Evolutionary conservation across 2,113 vertebrate species (phyloP).

Genomic region (Coregonus clupeaformis): DNA sequence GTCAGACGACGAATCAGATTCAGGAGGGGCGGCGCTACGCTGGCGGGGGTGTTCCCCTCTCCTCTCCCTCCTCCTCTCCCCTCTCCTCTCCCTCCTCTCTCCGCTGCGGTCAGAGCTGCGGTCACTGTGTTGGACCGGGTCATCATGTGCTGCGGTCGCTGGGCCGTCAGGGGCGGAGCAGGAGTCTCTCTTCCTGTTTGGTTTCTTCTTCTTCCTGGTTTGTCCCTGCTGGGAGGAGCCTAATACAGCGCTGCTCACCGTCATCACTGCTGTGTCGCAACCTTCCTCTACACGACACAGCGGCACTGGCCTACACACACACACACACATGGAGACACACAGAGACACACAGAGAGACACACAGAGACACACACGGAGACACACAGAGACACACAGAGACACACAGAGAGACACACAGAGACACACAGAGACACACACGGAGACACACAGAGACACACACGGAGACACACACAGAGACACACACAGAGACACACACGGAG

Average conservation of each 20-base stretch:
- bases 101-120: constrained; percentile 49
- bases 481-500: no score
- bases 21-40: constrained; percentile 49
- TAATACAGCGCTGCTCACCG: constrained; percentile 70
- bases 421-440: no score
- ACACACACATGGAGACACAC: no score
- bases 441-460: no score
- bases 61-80: constrained; percentile 55
- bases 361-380: constrained; percentile 26
- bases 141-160: no score
- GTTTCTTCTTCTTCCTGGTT: constrained; percentile 78
- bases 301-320: constrained; percentile 75
- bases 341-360: constrained; percentile 76
- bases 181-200: constrained; percentile 72
- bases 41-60: constrained; percentile 58
- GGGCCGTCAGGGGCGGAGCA: constrained; percentile 61
- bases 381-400: no score
- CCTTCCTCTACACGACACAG: constrained; percentile 82
- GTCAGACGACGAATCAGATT: constrained; percentile 76
- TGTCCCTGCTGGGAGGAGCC: neutral
- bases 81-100: constrained; percentile 45
- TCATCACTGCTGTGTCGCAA: constrained; percentile 66
- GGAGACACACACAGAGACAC: no score
- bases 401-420: no score
- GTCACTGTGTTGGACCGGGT: neutral